Evolutionary conservation across 2,888 invertebrate species (phyloP).

Genomic region (Ctenicera cuprea): DNA sequence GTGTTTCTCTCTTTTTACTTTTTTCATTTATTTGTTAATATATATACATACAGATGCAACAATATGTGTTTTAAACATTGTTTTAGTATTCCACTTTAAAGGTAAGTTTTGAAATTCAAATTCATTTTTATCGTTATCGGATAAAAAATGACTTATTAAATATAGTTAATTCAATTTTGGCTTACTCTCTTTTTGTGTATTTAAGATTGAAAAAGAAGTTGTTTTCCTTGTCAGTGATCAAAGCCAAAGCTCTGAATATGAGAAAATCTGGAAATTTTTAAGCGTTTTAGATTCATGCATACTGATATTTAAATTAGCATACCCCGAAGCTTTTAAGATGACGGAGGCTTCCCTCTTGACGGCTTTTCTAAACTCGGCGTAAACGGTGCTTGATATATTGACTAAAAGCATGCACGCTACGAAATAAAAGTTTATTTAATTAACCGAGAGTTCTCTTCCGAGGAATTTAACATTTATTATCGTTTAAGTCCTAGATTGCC

Average conservation of each 20-base stretch:
- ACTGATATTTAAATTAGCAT: slow-evolving; percentile 58
- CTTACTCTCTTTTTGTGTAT: slow-evolving; percentile 8
- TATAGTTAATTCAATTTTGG: slow-evolving; percentile 33
- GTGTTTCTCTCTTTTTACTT: not conserved
- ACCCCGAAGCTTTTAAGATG: slow-evolving; percentile 52
- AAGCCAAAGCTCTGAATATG: slow-evolving; percentile 37
- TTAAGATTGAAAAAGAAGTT: slow-evolving; percentile 28
- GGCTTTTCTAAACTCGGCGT: slow-evolving; percentile 39
- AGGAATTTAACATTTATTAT: slow-evolving; percentile 13
- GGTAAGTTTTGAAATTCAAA: too few species aligned
- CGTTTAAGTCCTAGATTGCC: slow-evolving; percentile 15
- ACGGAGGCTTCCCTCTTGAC: slow-evolving; percentile 39
- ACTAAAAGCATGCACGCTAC: slow-evolving; percentile 38
- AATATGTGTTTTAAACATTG: too few species aligned
- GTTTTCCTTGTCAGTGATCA: slow-evolving; percentile 46
- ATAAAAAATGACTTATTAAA: too few species aligned
- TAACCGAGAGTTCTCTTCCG: slow-evolving; percentile 17
- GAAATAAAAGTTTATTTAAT: slow-evolving; percentile 41
- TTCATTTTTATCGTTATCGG: too few species aligned
- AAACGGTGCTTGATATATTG: slow-evolving; percentile 46
- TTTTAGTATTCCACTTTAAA: too few species aligned
- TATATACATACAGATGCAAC: too few species aligned
- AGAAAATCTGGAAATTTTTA: slow-evolving; percentile 41
- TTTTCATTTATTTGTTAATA: not conserved
- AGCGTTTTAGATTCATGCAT: slow-evolving; percentile 55